Evolutionary conservation across 2,113 vertebrate genomes (phyloP).

Genomic region (Pollachius pollachius): DNA sequence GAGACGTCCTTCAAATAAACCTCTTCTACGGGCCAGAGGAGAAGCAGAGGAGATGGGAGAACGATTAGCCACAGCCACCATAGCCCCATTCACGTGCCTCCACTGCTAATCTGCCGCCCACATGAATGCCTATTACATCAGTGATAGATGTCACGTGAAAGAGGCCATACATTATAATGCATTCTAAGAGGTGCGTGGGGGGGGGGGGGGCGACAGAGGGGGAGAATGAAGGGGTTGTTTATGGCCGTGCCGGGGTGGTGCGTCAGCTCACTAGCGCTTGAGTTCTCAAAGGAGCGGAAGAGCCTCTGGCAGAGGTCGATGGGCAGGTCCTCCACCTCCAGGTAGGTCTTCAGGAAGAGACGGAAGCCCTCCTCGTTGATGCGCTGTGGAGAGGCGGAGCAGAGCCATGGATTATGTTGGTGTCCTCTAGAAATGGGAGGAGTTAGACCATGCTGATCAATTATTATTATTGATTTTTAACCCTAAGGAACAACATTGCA

Average conservation of each 20-base stretch:
- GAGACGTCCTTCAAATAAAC: slow-evolving; percentile 87
- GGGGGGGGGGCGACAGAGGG: too few species aligned
- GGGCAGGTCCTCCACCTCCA: slow-evolving; percentile 81
- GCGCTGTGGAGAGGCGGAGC: slow-evolving; percentile 57
- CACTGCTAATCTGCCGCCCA: too few species aligned
- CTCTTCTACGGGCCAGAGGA: slow-evolving; percentile 48
- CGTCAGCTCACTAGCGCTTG: slow-evolving; percentile 58
- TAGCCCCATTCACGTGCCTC: too few species aligned
- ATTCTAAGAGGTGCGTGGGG: too few species aligned
- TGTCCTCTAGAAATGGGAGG: too few species aligned
- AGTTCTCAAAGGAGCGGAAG: slow-evolving; percentile 83
- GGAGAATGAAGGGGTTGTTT: slow-evolving; percentile 11
- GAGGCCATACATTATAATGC: neutral
- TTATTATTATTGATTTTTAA: neutral
- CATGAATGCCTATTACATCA: too few species aligned
- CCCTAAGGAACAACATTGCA: neutral
- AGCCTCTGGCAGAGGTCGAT: slow-evolving; percentile 77
- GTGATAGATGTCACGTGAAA: neutral
- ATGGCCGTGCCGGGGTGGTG: slow-evolving; percentile 13
- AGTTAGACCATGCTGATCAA: neutral
- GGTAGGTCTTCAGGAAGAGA: slow-evolving; percentile 82
- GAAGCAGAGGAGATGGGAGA: slow-evolving; percentile 16
- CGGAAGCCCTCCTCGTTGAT: slow-evolving; percentile 83
- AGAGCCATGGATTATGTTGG: neutral
- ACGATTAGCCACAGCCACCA: neutral